Percentiles rank a stretch among this genome's conserved stretches.
These are phyloP conservation scores for Austrofundulus limnaeus DNA, from an alignment of 2,113 vertebrate species.

Conservation along the genomic window DNA sequence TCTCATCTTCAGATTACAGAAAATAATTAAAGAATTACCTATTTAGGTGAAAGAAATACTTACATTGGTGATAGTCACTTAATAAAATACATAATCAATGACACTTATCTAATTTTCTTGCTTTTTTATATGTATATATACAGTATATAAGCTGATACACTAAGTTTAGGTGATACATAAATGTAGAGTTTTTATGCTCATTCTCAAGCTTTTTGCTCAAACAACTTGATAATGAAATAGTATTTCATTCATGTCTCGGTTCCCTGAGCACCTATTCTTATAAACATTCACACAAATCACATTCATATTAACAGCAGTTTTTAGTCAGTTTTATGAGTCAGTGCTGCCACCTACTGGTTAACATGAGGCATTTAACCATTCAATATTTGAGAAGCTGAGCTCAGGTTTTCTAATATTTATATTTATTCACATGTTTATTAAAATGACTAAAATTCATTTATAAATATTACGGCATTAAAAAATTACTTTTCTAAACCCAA, in stretches of 20 bases:
- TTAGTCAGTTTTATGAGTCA: conserved; percentile 6
- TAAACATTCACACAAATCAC: not conserved
- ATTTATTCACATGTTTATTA: not conserved
- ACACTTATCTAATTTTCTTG: too few relatives aligned
- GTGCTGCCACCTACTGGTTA: conserved; percentile 50
- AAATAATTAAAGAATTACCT: not conserved
- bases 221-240: not conserved
- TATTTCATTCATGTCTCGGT: conserved; percentile 42
- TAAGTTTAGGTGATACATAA: too few relatives aligned
- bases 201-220: too few relatives aligned
- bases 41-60: not conserved
- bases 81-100: too few relatives aligned
- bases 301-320: conserved; percentile 16
- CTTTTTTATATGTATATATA: too few relatives aligned
- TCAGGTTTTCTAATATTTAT: not conserved
- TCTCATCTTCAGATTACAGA: too few relatives aligned
- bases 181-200: too few relatives aligned
- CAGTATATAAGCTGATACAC: too few relatives aligned
- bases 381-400: not conserved
- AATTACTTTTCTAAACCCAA: too few relatives aligned
- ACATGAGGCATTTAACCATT: fast-evolving
- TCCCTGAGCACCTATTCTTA: not conserved
- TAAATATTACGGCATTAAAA: too few relatives aligned
- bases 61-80: not conserved
- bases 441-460: not conserved